Percentiles rank a stretch among this genome's conserved stretches.
Evolutionary conservation across 2,797 vertebrate species (phyloP).

Genomic region (Gallinago stenura): DNA sequence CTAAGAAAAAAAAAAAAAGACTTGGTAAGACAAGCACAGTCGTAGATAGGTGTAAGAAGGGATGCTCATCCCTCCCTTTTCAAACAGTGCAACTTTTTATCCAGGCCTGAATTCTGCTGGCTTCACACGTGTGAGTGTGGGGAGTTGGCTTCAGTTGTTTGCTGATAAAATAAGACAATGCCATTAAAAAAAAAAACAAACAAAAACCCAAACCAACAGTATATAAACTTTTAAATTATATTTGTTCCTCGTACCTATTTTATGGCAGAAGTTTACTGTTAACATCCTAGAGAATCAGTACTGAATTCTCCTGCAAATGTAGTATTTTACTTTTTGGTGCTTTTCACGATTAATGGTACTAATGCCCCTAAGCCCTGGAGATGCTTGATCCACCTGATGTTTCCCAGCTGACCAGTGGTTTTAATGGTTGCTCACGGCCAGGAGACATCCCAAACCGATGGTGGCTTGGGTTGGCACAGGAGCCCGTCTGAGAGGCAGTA

Average conservation of each 20-base stretch:
- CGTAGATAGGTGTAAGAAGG: not conserved
- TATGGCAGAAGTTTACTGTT: not conserved
- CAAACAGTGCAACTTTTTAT: not conserved
- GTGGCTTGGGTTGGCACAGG: not conserved
- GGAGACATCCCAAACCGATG: accelerated
- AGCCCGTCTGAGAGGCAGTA: accelerated
- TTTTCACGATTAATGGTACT: accelerated
- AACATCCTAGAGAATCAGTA: not conserved
- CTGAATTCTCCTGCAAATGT: not conserved
- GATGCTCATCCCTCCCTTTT: not conserved
- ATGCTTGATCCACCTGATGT: not conserved
- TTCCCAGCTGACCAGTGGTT: not conserved
- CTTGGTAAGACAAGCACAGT: not conserved
- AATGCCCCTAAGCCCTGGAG: not conserved
- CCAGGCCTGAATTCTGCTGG: not conserved
- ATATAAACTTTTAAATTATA: not conserved
- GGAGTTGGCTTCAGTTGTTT: not conserved
- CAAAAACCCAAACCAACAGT: not conserved
- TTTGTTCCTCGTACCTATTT: not conserved
- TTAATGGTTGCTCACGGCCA: not conserved
- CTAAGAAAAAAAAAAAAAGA: not conserved
- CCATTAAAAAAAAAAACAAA: not conserved
- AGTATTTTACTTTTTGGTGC: not conserved
- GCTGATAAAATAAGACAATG: not conserved
- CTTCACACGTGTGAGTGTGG: not conserved